These are phyloP conservation scores for Macrobrachium rosenbergii DNA, from an alignment of 1,140 invertebrate species.

Conservation along the genomic window DNA sequence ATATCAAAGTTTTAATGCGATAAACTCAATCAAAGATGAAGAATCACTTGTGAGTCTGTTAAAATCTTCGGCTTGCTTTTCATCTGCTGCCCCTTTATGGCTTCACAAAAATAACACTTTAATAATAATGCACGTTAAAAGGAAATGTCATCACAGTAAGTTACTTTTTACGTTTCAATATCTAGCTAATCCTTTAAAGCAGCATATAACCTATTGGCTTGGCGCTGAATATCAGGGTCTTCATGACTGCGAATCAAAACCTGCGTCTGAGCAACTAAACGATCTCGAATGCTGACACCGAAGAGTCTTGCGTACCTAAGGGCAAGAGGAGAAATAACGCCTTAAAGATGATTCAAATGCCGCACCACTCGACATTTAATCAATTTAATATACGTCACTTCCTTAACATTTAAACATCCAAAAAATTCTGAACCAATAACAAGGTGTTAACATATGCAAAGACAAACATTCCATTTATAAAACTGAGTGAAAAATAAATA, in stretches of 20 bases:
- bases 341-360: not conserved
- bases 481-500: too few species aligned
- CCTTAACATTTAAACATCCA: too few species aligned
- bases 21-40: too few species aligned
- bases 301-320: slow-evolving; percentile 5
- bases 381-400: too few species aligned
- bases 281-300: slow-evolving; percentile 9
- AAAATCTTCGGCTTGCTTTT: too few species aligned
- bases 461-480: too few species aligned
- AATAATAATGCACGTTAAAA: slow-evolving; percentile 5
- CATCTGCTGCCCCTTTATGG: too few species aligned
- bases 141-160: not conserved
- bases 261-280: slow-evolving; percentile 11
- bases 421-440: too few species aligned
- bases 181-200: slow-evolving; percentile 4
- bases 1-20: too few species aligned
- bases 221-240: slow-evolving; percentile 14
- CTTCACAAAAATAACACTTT: not conserved
- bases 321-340: not conserved
- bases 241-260: slow-evolving; percentile 14
- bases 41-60: too few species aligned
- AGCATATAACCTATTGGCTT: not conserved
- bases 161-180: not conserved
- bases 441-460: too few species aligned
- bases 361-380: too few species aligned